Percentiles rank a stretch among this genome's conserved stretches.
phyloP scores from a whole-genome alignment of 2,113 vertebrate genomes.

The Haplotaxodon microlepis region DNA sequence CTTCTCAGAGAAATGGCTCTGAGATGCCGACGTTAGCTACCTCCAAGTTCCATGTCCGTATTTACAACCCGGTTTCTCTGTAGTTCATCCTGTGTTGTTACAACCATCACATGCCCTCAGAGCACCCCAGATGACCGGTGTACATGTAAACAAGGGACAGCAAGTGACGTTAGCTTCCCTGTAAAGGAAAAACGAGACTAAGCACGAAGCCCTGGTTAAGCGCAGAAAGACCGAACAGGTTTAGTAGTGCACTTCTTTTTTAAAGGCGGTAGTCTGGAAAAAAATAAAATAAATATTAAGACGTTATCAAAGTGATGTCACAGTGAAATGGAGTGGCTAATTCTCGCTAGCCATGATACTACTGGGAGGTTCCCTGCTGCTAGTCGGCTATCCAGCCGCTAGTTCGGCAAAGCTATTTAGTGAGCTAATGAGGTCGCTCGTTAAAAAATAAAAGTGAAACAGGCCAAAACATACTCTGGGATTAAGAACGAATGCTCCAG shows the following conservation, averaged over 20 bases:
- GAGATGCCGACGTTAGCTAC: background rate
- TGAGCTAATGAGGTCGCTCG: background rate
- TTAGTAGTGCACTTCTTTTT: no score
- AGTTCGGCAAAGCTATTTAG: background rate
- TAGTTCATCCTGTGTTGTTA: background rate
- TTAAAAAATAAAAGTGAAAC: background rate
- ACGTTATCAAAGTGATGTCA: background rate
- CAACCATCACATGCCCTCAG: background rate
- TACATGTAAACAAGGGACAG: constrained; percentile 41
- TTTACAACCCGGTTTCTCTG: background rate
- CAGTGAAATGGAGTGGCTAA: background rate
- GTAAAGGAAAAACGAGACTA: background rate
- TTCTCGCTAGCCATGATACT: background rate
- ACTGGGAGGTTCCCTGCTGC: background rate
- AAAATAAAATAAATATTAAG: background rate
- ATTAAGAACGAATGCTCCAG: background rate
- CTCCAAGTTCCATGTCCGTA: background rate
- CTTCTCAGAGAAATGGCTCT: background rate
- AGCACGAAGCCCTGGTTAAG: background rate
- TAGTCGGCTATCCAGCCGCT: constrained; percentile 11
- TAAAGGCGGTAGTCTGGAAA: background rate
- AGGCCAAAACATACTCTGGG: background rate
- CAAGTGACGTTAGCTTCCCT: background rate
- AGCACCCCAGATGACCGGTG: background rate
- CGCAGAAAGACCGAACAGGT: background rate